phyloP scores from a whole-genome alignment of 2,113 vertebrate genomes.

The Chrysemys picta region DNA sequence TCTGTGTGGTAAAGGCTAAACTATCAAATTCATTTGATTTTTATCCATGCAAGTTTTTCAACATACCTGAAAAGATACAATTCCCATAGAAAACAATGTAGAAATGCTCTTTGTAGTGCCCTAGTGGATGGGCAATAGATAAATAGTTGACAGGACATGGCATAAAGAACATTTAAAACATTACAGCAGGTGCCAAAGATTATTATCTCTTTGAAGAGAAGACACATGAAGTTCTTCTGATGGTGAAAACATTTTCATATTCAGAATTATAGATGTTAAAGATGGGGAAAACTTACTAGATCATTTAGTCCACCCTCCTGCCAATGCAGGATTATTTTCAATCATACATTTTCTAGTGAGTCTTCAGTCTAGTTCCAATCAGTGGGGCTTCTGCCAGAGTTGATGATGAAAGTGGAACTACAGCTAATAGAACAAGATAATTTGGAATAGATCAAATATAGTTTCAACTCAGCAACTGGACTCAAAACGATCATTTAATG shows the following conservation, averaged over 20 bases:
- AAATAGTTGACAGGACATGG: conserved; percentile 40
- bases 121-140: background rate
- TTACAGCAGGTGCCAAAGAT: background rate
- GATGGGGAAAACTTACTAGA: conserved; percentile 35
- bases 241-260: conserved; percentile 29
- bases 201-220: background rate
- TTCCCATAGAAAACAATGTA: background rate
- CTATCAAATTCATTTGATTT: background rate
- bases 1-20: background rate
- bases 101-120: background rate
- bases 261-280: background rate
- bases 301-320: background rate
- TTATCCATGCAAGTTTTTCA: background rate
- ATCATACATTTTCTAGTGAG: background rate
- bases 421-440: background rate
- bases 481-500: background rate
- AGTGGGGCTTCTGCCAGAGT: background rate
- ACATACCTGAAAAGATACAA: background rate
- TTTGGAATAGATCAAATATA: background rate
- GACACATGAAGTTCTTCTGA: background rate
- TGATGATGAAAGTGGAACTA: background rate
- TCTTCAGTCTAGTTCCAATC: background rate
- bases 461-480: background rate
- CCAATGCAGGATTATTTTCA: background rate
- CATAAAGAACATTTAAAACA: background rate